Base-by-base conservation (phyloP, 1,140 invertebrate species). In the Leguminivora glycinivorella region DNA sequence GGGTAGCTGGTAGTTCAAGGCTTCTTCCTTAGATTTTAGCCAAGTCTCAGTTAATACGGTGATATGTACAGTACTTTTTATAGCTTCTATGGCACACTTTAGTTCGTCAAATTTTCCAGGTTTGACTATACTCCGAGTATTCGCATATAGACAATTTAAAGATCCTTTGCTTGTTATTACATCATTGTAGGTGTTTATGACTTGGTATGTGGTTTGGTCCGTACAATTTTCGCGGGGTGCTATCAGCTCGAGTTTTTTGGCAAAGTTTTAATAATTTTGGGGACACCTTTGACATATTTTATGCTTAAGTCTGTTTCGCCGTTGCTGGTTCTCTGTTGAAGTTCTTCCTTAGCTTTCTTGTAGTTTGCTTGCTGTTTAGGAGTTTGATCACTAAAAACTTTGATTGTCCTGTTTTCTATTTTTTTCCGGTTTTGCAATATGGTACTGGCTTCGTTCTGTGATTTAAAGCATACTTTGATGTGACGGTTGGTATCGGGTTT, bases 71-170 rank as follows among this genome's bases (percentile, higher is more conserved):
- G 38, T 19, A 9, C 22, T 25, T 40, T 40, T 17, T 7, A 69
- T 43, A 10, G 70, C 19, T 29, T 67, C 17, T 10, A 75, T 12
- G 0, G 66, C 26, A 43, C 71, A 72, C 63, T 72, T 70, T 14
- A 75, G 24, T 43, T 75, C 76, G 17, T 75, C 76, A 9, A 77
- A 58, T 72, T 77, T 77, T 4, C 76, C 76, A 10, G 40, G 56
- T 14, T 75, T 77, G 14, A 68, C 56, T 10, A 74, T 60, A 70
- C 76, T 75, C 5, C 76, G 52, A 0, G 69, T 43, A 26, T 77
- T 77, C 14, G 68, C 68, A 29, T 77, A 75, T 1, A 77, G 26
- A 52, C 58, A 75, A 19, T 70, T 67, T 26, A 75, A 40, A 17
- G 73, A 75, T 31, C 69, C 70, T 7, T 40, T 17, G 24, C 29